Base-by-base conservation (phyloP, 2,797 vertebrate species). In the Syndactyla subalaris region DNA sequence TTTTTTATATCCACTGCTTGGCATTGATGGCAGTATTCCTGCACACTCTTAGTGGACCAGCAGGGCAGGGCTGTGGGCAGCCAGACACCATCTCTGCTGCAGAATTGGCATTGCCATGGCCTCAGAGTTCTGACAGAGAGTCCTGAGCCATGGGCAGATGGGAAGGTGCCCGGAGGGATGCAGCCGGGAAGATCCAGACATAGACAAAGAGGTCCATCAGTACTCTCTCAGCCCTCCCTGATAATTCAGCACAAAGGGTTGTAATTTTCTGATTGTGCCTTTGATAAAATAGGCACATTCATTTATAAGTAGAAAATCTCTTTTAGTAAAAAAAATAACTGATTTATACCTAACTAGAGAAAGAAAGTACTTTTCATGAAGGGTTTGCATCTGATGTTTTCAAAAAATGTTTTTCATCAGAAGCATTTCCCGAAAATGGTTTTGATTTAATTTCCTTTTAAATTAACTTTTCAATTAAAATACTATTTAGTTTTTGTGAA, bases 51-150 rank as follows among this genome's bases (percentile, higher is more conserved):
- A 58, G 7, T 34, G 24, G 34, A 36, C 10, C 27, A 36, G 49
- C 54, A 75, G 21, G 22, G 10, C 11, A 52, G 20, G 20, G 10
- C 14, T 52, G 8, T 46, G 26, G 23, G 18, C 4, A 84, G 26
- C 26, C 23, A 34, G 15, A 63, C 17, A 48, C 11, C 3, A 15
- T 8, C 23, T 13, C 8, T 65, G 20, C 41, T 46, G 34, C 4
- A 10, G 16, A 18, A 20, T 3, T 24, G 38, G 4, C 30, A 48
- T 13, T 0, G 0, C 34, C 43, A 11, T 16, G 19, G 30, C 6
- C 12, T 32, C 0, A 0, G 4, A 16, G 2, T 7, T 2, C 6
- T 86, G 18, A 45, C 2, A 0, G 39, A 48, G 12, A 1, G 7
- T 59, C 14, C 36, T 63, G 20, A 23, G 9, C 32, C 0, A 0